Base-by-base conservation (phyloP, 2,888 invertebrate genomes). In the Netelia inedita region DNA sequence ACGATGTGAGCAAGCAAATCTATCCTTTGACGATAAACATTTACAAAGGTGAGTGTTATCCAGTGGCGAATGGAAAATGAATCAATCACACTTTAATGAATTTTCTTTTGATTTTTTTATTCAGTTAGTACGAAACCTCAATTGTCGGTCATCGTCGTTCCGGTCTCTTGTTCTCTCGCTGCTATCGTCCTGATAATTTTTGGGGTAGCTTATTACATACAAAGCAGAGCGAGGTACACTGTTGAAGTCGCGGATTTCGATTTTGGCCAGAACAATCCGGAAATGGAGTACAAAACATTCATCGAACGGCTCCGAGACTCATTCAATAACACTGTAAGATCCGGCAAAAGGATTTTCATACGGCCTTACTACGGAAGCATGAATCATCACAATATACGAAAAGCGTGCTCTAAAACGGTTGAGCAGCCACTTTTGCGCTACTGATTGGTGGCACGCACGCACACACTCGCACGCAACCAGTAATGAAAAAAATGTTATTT, bases 171-270 rank as follows among this genome's bases (percentile, higher is more conserved):
- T 93, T 96, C 97, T 84, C 94, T 98, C 74, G 95, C 97, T 16
- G 98, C 98, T 1, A 96, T 98, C 14, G 97, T 97, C 55, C 94
- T 98, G 73, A 96, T 98, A 59, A 96, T 98, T 55, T 98, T 98
- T 92, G 98, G 98, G 11, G 96, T 98, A 11, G 97, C 98, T 0
- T 98, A 97, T 92, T 98, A 98, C 91, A 95, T 97, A 76, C 98
- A 98, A 92, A 97, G 96, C 91, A 95, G 97, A 88, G 96, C 97
- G 74, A 96, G 97, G 88, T 96, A 96, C 90, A 96, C 96, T 1
- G 95, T 98, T 65, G 98, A 98, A 95, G 98, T 98, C 14, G 98
- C 98, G 0, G 97, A 98, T 93, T 98, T 98, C 91, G 97, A 98
- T 93, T 98, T 98, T 92, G 97, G 98, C 0, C 97, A 96, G 90